These are phyloP conservation scores for Berghia stephanieae DNA, from an alignment of 1,140 invertebrate species.

Conservation along the genomic window DNA sequence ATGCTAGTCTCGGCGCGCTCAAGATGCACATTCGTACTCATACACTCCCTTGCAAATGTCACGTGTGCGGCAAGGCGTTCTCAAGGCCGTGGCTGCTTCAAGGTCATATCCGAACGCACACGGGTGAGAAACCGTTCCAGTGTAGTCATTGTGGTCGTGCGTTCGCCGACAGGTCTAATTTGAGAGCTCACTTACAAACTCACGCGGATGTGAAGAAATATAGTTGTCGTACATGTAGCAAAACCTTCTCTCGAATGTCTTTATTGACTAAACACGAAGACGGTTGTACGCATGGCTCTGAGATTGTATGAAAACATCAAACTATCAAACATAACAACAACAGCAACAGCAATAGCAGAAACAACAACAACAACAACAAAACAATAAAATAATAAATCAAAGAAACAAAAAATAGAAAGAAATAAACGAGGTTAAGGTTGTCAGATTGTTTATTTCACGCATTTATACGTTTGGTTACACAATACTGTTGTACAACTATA, in stretches of 20 bases:
- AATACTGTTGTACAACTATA: no score
- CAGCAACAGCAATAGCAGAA: no score
- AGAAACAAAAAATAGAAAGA: no score
- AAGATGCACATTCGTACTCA: conserved; percentile 99
- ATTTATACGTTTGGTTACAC: no score
- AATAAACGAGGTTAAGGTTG: no score
- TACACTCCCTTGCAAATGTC: conserved; percentile 96
- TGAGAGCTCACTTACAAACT: conserved; percentile 95
- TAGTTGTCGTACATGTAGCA: conserved; percentile 88
- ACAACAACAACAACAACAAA: no score
- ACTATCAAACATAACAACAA: no score
- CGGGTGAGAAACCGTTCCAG: conserved; percentile 59
- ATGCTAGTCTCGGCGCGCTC: conserved; percentile 91
- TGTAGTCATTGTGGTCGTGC: conserved; percentile 87
- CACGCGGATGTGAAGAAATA: conserved; percentile 99
- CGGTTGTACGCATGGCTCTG: no score
- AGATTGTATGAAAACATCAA: no score
- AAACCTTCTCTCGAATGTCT: conserved; percentile 98
- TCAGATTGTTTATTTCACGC: no score
- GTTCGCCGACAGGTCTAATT: conserved; percentile 94
- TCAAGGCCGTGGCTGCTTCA: conserved; percentile 58
- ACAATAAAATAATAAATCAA: no score
- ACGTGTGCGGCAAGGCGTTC: conserved; percentile 80
- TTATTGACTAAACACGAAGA: conserved; percentile 94
- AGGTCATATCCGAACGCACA: conserved; percentile 60